Percentiles rank a stretch among this genome's conserved stretches.
These are phyloP conservation scores for Bedellia somnulentella DNA, from an alignment of 2,888 invertebrate genomes.

Conservation along the genomic window DNA sequence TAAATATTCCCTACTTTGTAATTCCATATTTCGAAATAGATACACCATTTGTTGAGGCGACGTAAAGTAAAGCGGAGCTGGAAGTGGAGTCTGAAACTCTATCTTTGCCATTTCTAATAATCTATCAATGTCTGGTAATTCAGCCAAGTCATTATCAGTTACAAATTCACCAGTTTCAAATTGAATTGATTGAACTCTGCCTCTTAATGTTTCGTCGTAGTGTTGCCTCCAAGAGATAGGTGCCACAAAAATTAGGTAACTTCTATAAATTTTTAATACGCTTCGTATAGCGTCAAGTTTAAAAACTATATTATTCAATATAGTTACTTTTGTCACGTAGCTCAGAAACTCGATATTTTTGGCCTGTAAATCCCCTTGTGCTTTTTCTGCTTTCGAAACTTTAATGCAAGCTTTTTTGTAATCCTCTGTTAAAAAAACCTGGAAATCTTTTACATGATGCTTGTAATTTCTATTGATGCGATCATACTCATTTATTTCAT, in stretches of 20 bases:
- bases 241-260: slow-evolving; percentile 40
- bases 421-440: slow-evolving; percentile 46
- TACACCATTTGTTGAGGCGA: slow-evolving; percentile 37
- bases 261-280: slow-evolving; percentile 38
- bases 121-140: slow-evolving; percentile 40
- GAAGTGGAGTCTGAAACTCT: slow-evolving; percentile 31
- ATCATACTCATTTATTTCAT: slow-evolving; percentile 31
- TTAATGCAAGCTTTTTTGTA: slow-evolving; percentile 40
- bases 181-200: slow-evolving; percentile 33
- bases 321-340: slow-evolving; percentile 29
- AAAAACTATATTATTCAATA: slow-evolving; percentile 40
- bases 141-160: slow-evolving; percentile 41
- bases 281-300: slow-evolving; percentile 42
- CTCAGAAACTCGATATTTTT: slow-evolving; percentile 36
- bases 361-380: slow-evolving; percentile 20
- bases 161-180: slow-evolving; percentile 37
- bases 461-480: slow-evolving; percentile 28
- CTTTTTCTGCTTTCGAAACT: slow-evolving; percentile 33
- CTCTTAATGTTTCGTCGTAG: slow-evolving; percentile 32
- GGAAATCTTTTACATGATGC: slow-evolving; percentile 41
- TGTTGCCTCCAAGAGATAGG: slow-evolving; percentile 43
- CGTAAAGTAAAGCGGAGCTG: slow-evolving; percentile 28
- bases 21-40: slow-evolving; percentile 43
- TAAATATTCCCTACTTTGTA: slow-evolving; percentile 50
- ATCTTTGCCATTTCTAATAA: slow-evolving; percentile 33